Evolutionary conservation across 2,797 vertebrate genomes (phyloP).

Genomic region (Sebastes hubbsi): DNA sequence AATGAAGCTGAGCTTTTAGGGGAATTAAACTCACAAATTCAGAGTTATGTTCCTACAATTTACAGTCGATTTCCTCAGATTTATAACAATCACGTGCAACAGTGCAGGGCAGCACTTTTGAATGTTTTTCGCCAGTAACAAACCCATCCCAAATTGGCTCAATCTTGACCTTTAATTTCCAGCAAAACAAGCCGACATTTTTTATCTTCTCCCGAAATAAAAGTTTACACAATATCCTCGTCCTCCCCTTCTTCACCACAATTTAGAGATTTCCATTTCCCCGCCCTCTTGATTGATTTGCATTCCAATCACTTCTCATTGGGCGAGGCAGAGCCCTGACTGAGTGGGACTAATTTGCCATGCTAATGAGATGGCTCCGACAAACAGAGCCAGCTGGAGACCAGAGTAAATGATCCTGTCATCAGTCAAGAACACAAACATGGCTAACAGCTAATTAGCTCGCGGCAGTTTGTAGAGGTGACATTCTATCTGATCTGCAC

Average conservation of each 20-base stretch:
- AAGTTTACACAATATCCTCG: constrained; percentile 25
- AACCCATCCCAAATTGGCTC: constrained; percentile 15
- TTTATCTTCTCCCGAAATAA: constrained; percentile 18
- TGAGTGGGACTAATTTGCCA: constrained; percentile 97
- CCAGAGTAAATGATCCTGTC: constrained; percentile 99
- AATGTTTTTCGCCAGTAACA: neutral
- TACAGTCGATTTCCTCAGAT: constrained; percentile 31
- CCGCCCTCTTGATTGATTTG: constrained; percentile 93
- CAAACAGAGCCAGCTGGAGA: constrained; percentile 98
- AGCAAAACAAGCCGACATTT: constrained; percentile 12
- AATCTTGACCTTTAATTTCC: constrained; percentile 23
- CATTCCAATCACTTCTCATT: constrained; percentile 96
- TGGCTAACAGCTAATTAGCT: constrained; percentile 98
- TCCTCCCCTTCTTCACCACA: constrained; percentile 29
- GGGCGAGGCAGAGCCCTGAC: constrained; percentile 93
- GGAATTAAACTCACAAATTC: constrained; percentile 58
- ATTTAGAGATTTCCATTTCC: constrained; percentile 66
- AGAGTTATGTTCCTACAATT: constrained; percentile 39
- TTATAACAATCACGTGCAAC: constrained; percentile 25
- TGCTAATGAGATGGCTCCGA: constrained; percentile 97
- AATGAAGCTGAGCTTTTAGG: constrained; percentile 51
- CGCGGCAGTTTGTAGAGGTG: constrained; percentile 91
- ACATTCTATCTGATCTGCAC: constrained; percentile 96
- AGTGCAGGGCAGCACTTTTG: neutral
- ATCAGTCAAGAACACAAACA: constrained; percentile 95